A percentile compares a stretch with the other conserved stretches of the same genome.
These are phyloP conservation scores for Ephydatia muelleri DNA, from an alignment of 37 sponge, comb jelly and placozoan genomes.

Conservation along the genomic window DNA sequence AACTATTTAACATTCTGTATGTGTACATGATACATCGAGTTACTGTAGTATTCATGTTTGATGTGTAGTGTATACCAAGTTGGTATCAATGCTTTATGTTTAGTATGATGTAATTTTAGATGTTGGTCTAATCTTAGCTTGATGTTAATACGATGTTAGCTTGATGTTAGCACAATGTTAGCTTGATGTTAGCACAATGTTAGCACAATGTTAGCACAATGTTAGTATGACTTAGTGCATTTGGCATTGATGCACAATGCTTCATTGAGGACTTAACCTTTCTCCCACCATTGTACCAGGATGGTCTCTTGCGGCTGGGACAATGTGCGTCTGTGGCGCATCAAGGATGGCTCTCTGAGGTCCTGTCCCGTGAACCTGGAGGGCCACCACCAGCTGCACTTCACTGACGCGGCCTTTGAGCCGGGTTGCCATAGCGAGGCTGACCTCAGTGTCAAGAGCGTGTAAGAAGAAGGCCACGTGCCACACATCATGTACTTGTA, in stretches of 20 bases:
- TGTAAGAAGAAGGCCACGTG: slow-evolving; percentile 46
- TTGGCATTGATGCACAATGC: neutral
- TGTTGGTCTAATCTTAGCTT: neutral
- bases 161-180: too few species aligned
- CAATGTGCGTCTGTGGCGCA: slow-evolving; percentile 87
- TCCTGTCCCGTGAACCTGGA: slow-evolving; percentile 85
- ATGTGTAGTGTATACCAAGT: too few species aligned
- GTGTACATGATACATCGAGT: too few species aligned
- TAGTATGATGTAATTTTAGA: neutral
- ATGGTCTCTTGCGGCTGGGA: slow-evolving; percentile 89
- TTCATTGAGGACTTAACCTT: neutral
- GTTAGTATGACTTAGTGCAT: neutral
- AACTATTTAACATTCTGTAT: too few species aligned
- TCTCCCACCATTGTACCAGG: slow-evolving; percentile 23
- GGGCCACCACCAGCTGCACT: slow-evolving; percentile 71
- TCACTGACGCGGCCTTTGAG: slow-evolving; percentile 80
- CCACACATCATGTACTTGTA: neutral
- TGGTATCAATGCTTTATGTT: neutral
- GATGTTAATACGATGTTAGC: too few species aligned
- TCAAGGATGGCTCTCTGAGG: slow-evolving; percentile 49
- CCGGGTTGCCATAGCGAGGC: slow-evolving; percentile 39
- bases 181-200: neutral
- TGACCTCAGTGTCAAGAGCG: slow-evolving; percentile 51
- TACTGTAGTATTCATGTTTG: neutral
- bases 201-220: neutral